Evolutionary conservation across 2,113 vertebrate species (phyloP).

Genomic region (Anolis carolinensis): DNA sequence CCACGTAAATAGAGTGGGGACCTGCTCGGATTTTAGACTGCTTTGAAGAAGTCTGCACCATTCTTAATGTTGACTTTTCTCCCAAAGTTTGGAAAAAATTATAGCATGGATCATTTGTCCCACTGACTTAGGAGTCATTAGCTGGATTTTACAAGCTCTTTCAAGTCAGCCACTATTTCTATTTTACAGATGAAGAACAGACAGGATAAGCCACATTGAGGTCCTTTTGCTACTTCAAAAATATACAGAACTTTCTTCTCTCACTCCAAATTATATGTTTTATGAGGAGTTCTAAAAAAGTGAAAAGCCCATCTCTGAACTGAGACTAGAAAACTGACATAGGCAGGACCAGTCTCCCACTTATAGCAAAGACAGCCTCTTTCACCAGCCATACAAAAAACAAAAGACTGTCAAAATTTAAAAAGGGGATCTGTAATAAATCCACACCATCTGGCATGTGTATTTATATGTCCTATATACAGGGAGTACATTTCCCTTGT

Average conservation of each 20-base stretch:
- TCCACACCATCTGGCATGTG: slow-evolving; percentile 46
- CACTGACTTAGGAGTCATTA: no score
- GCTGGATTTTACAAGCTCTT: background rate
- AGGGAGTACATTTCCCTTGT: slow-evolving; percentile 50
- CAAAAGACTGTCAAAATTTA: slow-evolving; percentile 38
- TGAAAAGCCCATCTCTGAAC: slow-evolving; percentile 40
- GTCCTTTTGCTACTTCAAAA: background rate
- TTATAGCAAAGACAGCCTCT: slow-evolving; percentile 57
- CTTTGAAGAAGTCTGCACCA: no score
- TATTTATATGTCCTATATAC: slow-evolving; percentile 35
- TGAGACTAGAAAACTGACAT: slow-evolving; percentile 51
- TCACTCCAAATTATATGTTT: slow-evolving; percentile 13
- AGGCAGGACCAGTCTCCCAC: slow-evolving; percentile 45
- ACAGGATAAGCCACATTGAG: background rate
- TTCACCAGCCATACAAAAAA: slow-evolving; percentile 58
- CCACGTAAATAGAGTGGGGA: no score
- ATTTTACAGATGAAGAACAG: background rate
- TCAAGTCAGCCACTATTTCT: background rate
- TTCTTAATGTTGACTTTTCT: no score
- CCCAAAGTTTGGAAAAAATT: no score
- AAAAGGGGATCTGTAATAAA: slow-evolving; percentile 58
- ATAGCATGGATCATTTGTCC: no score
- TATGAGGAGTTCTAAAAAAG: slow-evolving; percentile 47
- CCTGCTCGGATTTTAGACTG: no score
- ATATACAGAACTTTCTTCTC: slow-evolving; percentile 17